Evolutionary conservation across 2,113 vertebrate genomes (phyloP), one percentile per base, ranked within the genome.

Genomic region (Cyprinus carpio): DNA sequence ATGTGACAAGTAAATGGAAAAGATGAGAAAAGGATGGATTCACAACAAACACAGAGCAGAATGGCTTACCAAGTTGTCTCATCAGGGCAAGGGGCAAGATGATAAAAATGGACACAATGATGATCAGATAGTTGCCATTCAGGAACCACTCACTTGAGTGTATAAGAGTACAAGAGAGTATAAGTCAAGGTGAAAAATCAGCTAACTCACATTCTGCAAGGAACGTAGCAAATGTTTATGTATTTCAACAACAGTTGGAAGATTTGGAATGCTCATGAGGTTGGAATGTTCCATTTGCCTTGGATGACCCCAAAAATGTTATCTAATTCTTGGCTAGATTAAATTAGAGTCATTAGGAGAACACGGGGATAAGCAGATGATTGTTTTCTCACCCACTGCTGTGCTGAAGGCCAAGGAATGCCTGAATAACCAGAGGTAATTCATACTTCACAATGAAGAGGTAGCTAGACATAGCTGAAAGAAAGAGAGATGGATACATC

Each of bases 381-480:
- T 69, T 77, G 75, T 64, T n/a, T 84, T 91, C 94, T 95, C 87
- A 95, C 93, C 92, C 89, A 0, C 88, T 91, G 71, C 83, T 89
- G 64, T 90, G 87, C 0, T 91, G 90, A 64, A 93, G 91, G 15
- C 89, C 91, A 25, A 96, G 89, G 84, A 97, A 96, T 58, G 95
- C 92, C 74, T 96, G 92, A 23, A 97, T 96, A 78, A 97, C 96
- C 67, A 96, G 89, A 7, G 96, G 96, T 37, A 97, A 88, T 89
- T 97, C 96, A 2, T 92, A 96, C 83, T 96, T 97, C 75, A 97
- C 95, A 56, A 97, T 97, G 92, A 96, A 97, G 87, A 97, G 94
- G 92, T 97, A 97, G 89, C 96, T 97, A 85, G 96, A 97, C 96
- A 97, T 96, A 75, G 96, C 95, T 97, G 92, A 83, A 85, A 75